Conservation (phyloP, 2,888 invertebrate species). For the Chrysotoxum bicinctum region DNA sequence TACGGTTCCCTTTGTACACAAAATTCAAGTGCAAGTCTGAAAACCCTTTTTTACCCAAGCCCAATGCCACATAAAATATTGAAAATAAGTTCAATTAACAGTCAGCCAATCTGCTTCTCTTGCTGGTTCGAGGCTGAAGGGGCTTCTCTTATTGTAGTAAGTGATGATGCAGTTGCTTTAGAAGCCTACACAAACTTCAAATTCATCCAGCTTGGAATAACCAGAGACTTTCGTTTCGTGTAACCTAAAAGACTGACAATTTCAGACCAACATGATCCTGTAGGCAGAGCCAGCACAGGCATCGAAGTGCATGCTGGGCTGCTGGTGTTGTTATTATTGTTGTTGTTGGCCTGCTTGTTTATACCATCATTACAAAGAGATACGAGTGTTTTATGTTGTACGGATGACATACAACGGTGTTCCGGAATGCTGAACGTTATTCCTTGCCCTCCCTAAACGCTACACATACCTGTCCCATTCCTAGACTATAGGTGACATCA, state of each 20-base stretch:
- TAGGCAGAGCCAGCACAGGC: background rate
- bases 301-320: background rate
- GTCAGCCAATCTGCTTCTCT: conserved; percentile 35
- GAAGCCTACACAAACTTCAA: conserved; percentile 17
- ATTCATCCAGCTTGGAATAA: background rate
- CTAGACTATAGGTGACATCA: conserved; percentile 52
- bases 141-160: conserved; percentile 1
- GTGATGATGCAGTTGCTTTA: conserved; percentile 2
- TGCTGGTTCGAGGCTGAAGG: background rate
- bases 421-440: conserved; percentile 15
- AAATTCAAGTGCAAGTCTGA: conserved; percentile 13
- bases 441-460: background rate
- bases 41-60: background rate
- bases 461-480: background rate
- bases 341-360: conserved; percentile 48
- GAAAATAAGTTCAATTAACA: conserved; percentile 69
- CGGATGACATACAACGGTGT: conserved; percentile 41
- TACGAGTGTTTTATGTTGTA: conserved; percentile 38
- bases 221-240: conserved; percentile 16
- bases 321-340: conserved; percentile 30
- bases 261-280: conserved; percentile 12
- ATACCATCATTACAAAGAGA: conserved; percentile 53
- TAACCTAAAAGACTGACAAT: conserved; percentile 29
- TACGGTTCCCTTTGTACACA: conserved; percentile 5
- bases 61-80: conserved; percentile 49